phyloP scores from a whole-genome alignment of 2,888 invertebrate genomes.

The Cosmia trapezina region DNA sequence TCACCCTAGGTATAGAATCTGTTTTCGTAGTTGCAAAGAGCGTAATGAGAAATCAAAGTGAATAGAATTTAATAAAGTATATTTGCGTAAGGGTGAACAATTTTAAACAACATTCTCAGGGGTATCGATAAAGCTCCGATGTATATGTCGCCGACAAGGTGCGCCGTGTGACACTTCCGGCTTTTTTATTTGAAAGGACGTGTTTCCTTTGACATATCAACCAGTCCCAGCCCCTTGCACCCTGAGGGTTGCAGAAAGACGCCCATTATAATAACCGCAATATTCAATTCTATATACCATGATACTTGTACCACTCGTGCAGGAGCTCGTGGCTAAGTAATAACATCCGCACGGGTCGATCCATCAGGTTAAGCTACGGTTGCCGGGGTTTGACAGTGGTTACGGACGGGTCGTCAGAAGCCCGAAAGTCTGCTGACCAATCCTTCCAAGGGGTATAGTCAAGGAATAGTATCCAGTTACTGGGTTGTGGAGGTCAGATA shows the following conservation, averaged over 20 bases:
- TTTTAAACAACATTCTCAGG: slow-evolving; percentile 21
- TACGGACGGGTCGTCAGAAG: no score
- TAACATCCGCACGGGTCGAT: no score
- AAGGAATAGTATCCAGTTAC: no score
- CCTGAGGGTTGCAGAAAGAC: slow-evolving; percentile 17
- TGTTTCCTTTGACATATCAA: slow-evolving; percentile 34
- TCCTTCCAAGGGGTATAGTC: no score
- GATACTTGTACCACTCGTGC: no score
- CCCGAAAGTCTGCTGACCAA: no score
- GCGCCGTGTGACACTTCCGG: slow-evolving; percentile 34
- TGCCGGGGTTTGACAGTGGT: no score
- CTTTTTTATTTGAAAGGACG: slow-evolving; percentile 36
- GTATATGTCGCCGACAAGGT: slow-evolving; percentile 30
- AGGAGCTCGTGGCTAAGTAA: no score
- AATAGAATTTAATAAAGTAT: slow-evolving; percentile 14
- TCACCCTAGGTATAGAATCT: slow-evolving; percentile 2
- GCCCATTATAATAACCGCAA: slow-evolving; percentile 14
- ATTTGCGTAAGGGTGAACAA: slow-evolving; percentile 4
- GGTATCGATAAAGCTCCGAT: slow-evolving; percentile 28
- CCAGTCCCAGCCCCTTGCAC: slow-evolving; percentile 16
- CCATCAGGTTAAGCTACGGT: no score
- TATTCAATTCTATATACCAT: slow-evolving; percentile 17
- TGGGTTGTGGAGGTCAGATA: no score
- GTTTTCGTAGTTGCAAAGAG: slow-evolving; percentile 27
- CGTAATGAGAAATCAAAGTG: slow-evolving; percentile 20